Base-by-base conservation (phyloP, 2,888 invertebrate genomes). In the Tachina lurida region DNA sequence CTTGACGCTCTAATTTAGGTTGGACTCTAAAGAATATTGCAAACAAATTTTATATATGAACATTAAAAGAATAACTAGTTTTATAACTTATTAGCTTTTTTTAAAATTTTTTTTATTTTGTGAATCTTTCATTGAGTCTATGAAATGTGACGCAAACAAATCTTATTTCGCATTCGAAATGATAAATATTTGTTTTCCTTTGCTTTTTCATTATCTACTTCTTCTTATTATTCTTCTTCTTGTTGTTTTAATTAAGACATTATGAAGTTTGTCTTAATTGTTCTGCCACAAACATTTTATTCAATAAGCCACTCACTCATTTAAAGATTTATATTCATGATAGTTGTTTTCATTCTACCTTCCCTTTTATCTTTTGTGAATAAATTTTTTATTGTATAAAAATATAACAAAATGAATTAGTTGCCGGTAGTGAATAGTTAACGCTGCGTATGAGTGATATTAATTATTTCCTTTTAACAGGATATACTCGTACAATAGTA, bases 371-470 rank as follows among this genome's bases (percentile, higher is more conserved):
- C n/a, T 75, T 45, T 22, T 43, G 10, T 60, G 43, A 70, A 41
- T 49, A 45, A 62, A 47, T 62, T 5, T 31, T 31, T 43, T 54
- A 31, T 68, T 60, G 22, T 60, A 15, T 43, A 52, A 49, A 67
- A 43, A 19, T n/a, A 17, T 56, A 58, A 45, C 15, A 15, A 45
- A 67, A 47, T 67, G 39, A 45, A 52, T 70, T 49, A 54, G 17
- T 10, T 71, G 71, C 62, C 52, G 70, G 78, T 58, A 68, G 52
- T 62, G 63, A 54, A 75, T 54, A 45, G 71, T 63, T 52, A 39
- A 45, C 65, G 13, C 56, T 76, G 67, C 79, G 82, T 86, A 86
- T 86, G 86, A 86, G 86, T 83, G 76, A 73, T 86, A 83, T 86
- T 86, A 86, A 86, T 86, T 83, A 65, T 62, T 86, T 76, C 56